A percentile compares a stretch with the other conserved stretches of the same genome.
Conservation (phyloP, 2,797 vertebrate species). For the Platalea minor region DNA sequence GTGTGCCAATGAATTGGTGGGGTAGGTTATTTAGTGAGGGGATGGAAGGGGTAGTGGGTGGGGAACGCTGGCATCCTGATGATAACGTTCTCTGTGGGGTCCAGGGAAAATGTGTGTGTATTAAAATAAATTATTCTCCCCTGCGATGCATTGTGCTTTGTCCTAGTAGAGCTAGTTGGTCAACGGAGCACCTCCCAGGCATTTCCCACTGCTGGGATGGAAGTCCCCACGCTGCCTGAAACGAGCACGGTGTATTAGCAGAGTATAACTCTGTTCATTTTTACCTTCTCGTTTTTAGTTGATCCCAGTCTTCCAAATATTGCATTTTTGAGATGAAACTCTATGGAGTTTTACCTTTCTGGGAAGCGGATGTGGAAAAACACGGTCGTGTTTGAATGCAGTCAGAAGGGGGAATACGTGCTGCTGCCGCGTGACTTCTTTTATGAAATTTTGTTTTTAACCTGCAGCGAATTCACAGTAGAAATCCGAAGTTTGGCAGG, state of each 20-base stretch:
- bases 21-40: not conserved
- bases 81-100: not conserved
- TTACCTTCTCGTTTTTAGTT: not conserved
- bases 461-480: not conserved
- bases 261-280: not conserved
- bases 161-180: not conserved
- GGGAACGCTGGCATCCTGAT: not conserved
- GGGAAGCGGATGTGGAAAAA: not conserved
- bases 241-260: not conserved
- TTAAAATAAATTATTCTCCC: not conserved
- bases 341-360: not conserved
- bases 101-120: not conserved
- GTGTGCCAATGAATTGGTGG: accelerated
- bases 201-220: not conserved
- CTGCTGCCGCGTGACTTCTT: not conserved
- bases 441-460: not conserved
- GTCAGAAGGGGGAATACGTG: not conserved
- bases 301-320: not conserved
- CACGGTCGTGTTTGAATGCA: not conserved
- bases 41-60: not conserved
- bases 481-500: not conserved
- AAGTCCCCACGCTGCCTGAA: not conserved
- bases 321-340: not conserved
- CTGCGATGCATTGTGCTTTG: not conserved
- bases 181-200: not conserved